Percentiles rank a stretch among this genome's conserved stretches.
phyloP scores from a whole-genome alignment of 2,113 vertebrate species.

The Colossoma macropomum region DNA sequence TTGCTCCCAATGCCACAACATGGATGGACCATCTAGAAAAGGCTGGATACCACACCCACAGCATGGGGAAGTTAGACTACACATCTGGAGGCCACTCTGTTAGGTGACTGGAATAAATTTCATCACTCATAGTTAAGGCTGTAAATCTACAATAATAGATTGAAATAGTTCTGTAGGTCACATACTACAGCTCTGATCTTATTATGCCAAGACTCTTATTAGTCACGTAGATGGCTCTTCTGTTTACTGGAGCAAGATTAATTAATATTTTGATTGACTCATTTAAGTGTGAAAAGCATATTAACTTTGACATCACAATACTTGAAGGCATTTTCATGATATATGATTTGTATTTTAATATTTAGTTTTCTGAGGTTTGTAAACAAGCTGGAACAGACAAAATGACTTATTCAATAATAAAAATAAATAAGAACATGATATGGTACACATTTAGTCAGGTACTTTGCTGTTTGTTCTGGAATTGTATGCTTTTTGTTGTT shows the following conservation, averaged over 20 bases:
- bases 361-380: no score
- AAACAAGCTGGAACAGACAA: no score
- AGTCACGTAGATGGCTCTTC: background rate
- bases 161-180: background rate
- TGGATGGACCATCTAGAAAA: constrained; percentile 92
- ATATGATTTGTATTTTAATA: no score
- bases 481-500: no score
- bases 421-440: no score
- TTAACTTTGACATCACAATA: no score
- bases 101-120: constrained; percentile 79
- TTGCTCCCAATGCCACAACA: constrained; percentile 84
- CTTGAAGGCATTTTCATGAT: no score
- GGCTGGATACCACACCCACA: constrained; percentile 84
- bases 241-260: background rate
- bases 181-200: background rate
- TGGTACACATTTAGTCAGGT: no score
- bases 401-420: no score
- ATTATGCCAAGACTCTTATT: background rate
- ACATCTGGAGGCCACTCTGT: constrained; percentile 92
- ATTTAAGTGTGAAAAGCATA: no score
- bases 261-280: background rate
- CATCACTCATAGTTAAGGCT: background rate
- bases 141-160: background rate
- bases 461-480: no score
- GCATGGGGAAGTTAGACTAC: constrained; percentile 92